Conservation (phyloP, 1,140 invertebrate species). For the Scaptomyza hsui region DNA sequence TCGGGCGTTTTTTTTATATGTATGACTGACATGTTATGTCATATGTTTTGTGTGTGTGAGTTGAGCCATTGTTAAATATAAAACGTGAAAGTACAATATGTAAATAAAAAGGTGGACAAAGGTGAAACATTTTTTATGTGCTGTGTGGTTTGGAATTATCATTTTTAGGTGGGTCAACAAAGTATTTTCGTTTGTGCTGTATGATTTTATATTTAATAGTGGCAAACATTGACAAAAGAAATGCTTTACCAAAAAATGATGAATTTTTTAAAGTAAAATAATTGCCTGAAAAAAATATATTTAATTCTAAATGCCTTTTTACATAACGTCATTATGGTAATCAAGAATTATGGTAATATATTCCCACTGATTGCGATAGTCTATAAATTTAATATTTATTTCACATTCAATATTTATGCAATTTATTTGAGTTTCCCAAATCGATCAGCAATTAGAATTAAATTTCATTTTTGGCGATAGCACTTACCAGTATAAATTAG, state of each 20-base stretch:
- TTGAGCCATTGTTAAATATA: constrained; percentile 1
- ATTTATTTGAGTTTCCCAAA: too few species aligned
- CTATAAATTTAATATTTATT: not conserved
- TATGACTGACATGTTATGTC: constrained; percentile 29
- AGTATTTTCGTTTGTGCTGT: too few species aligned
- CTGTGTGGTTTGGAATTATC: not conserved
- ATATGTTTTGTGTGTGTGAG: not conserved
- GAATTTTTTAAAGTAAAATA: too few species aligned
- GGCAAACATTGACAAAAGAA: too few species aligned
- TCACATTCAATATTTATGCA: not conserved
- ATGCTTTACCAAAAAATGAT: too few species aligned
- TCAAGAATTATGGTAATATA: too few species aligned
- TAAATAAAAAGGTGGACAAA: not conserved
- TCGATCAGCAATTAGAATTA: too few species aligned
- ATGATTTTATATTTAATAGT: too few species aligned
- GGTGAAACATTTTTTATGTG: not conserved
- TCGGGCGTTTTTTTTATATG: not conserved
- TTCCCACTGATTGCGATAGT: not conserved
- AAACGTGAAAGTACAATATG: not conserved
- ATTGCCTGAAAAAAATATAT: too few species aligned
- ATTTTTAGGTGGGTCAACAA: too few species aligned
- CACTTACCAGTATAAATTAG: not conserved
- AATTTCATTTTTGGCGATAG: not conserved
- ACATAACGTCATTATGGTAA: too few species aligned
- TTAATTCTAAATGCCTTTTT: too few species aligned